phyloP scores from a whole-genome alignment of 2,888 invertebrate species.

The Drosophila mercatorum region DNA sequence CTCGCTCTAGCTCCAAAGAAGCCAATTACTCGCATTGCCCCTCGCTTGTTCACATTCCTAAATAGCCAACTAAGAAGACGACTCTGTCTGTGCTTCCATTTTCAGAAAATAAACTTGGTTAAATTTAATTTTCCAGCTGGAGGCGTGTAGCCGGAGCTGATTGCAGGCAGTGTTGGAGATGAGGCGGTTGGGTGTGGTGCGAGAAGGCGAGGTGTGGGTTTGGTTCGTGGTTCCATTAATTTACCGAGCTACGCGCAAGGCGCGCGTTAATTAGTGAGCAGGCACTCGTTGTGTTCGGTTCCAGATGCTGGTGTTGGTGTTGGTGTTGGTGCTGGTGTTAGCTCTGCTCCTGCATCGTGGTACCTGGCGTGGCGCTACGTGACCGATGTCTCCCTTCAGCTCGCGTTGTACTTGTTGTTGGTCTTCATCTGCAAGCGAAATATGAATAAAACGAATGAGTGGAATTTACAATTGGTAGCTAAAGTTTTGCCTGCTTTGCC shows the following conservation, averaged over 20 bases:
- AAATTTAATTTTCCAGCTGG: constrained; percentile 42
- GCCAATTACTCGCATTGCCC: constrained; percentile 30
- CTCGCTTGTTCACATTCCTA: background rate
- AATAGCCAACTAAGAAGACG: constrained; percentile 10
- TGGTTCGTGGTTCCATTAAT: constrained; percentile 30
- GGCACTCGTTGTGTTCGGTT: constrained; percentile 8
- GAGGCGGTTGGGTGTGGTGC: constrained; percentile 10
- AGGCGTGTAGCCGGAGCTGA: constrained; percentile 17
- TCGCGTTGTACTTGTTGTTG: constrained; percentile 5
- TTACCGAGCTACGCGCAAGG: constrained; percentile 24
- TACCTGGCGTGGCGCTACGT: constrained; percentile 33
- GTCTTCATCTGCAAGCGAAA: constrained; percentile 53
- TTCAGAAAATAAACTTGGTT: constrained; percentile 48
- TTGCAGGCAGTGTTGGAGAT: constrained; percentile 18
- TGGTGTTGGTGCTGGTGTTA: background rate
- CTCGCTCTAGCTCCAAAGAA: background rate
- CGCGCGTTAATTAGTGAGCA: constrained; percentile 48
- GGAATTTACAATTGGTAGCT: constrained; percentile 37
- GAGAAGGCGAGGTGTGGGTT: background rate
- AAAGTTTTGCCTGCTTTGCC: constrained; percentile 21
- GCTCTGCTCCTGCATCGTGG: constrained; percentile 9
- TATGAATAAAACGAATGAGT: constrained; percentile 53
- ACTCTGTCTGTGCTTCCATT: constrained; percentile 27
- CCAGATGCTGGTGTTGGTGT: constrained; percentile 1
- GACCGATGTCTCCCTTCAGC: constrained; percentile 19